Base-by-base conservation (phyloP, 1,140 invertebrate genomes). In the Glomeris maerens region DNA sequence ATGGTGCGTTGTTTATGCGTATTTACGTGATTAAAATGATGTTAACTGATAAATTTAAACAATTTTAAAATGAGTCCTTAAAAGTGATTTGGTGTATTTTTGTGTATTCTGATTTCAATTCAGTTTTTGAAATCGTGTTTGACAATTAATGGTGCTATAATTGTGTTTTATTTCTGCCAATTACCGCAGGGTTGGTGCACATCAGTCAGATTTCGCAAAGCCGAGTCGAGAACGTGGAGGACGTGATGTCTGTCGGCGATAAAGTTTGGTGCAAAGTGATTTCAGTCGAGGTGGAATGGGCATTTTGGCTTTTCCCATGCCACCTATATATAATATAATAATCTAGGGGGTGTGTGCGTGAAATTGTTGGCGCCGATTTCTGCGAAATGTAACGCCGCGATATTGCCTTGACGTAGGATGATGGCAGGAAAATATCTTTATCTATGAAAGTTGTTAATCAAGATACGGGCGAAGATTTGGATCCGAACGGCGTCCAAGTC, bases 361-460 rank as follows among this genome's bases (percentile, higher is more conserved):
- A 48, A 7, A 52, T 38, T 50, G 21, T 31, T 53, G 13, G 14
- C 17, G n/a, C 52, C 17, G n/a, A 2, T 40, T 36, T 22, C 28
- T 42, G 29, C 26, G 3, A 5, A 31, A 4, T 31, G 5, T 29
- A 3, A 47, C 38, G 7, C 21, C 7, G 13, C 25, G n/a, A 28
- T 20, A 26, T 54, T 26, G 52, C 23, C 40, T 10, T 52, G 2
- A 41, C 44, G 25, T 41, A 62, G 59, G 54, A 58, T 17, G 54
- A 64, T 47, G 90, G 89, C 2, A 84, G 91, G 63, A 97, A 97
- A 65, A 87, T 93, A 0, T 93, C 92, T 29, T 71, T 98, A 2
- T 94, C 90, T 21, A 95, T 99, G 83, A 98, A 96, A 71, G 94
- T 98, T 70, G 94, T 98, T 0, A 88, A 96, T 64, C 95, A 98